Conservation (phyloP, 2,113 vertebrate species). For the Lepisosteus oculatus region DNA sequence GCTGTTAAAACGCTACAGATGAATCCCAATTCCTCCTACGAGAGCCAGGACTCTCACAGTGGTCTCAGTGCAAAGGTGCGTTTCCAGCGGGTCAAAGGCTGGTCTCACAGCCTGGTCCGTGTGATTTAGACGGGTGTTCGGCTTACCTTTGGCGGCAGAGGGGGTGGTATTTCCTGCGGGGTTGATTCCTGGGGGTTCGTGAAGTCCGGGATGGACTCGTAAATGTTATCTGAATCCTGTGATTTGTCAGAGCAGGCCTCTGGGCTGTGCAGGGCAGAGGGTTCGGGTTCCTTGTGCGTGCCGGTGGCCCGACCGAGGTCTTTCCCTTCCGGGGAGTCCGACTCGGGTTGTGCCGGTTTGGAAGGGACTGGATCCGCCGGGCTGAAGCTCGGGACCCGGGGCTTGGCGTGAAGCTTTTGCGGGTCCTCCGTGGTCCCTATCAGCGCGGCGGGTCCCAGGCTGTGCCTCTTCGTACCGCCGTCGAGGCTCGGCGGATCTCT, state of each 20-base stretch:
- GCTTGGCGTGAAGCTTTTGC: conserved; percentile 22
- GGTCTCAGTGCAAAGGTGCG: too few relatives aligned
- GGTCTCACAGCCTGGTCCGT: too few relatives aligned
- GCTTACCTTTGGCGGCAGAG: background rate
- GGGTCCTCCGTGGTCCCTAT: conserved; percentile 9
- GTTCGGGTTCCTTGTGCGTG: background rate
- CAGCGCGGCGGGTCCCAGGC: background rate
- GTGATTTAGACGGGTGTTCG: too few relatives aligned
- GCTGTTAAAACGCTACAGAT: too few relatives aligned
- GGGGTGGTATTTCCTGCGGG: background rate
- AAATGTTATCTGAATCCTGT: conserved; percentile 65
- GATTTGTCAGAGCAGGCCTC: conserved; percentile 26
- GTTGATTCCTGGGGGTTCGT: conserved; percentile 12
- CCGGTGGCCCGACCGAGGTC: background rate
- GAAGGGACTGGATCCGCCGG: conserved; percentile 41
- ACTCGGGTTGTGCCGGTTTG: conserved; percentile 28
- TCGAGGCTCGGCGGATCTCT: background rate
- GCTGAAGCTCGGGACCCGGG: conserved; percentile 47
- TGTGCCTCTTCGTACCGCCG: conserved; percentile 23
- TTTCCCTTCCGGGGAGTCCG: conserved; percentile 43
- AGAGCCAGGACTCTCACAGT: too few relatives aligned
- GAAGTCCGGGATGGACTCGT: conserved; percentile 63
- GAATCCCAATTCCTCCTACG: too few relatives aligned
- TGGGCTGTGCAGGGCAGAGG: background rate
- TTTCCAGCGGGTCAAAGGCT: too few relatives aligned